A percentile compares a stretch with the other conserved stretches of the same genome.
Evolutionary conservation across 2,888 invertebrate genomes (phyloP).

Genomic region (Chaetoderma sp.): DNA sequence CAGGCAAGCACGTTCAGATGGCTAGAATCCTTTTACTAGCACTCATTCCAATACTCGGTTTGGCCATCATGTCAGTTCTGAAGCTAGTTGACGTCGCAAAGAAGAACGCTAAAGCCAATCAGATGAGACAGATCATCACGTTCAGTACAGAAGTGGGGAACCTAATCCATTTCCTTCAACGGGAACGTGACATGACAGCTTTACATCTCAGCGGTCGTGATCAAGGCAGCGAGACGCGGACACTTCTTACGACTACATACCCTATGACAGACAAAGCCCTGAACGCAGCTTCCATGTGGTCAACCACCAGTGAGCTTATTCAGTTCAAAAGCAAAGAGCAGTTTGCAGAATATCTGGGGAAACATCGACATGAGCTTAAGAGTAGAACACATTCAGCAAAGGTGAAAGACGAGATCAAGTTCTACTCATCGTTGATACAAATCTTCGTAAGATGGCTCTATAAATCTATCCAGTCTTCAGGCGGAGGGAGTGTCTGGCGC

Average conservation of each 20-base stretch:
- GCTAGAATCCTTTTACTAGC: too few species aligned
- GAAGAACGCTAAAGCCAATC: too few species aligned
- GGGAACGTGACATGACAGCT: conserved; percentile 58
- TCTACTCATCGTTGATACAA: conserved; percentile 55
- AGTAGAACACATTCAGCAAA: conserved; percentile 37
- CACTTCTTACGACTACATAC: conserved; percentile 49
- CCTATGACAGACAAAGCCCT: conserved; percentile 52
- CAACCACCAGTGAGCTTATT: conserved; percentile 42
- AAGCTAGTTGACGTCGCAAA: too few species aligned
- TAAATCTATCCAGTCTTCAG: conserved; percentile 67
- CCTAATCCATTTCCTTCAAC: conserved; percentile 44
- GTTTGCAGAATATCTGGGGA: conserved; percentile 46
- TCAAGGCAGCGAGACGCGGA: conserved; percentile 54
- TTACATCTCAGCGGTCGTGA: conserved; percentile 54
- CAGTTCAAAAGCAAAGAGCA: conserved; percentile 48
- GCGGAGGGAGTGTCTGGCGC: conserved; percentile 55
- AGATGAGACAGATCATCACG: too few species aligned
- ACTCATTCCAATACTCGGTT: too few species aligned
- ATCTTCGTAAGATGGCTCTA: conserved; percentile 58
- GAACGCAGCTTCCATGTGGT: conserved; percentile 47
- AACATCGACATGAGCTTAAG: conserved; percentile 44
- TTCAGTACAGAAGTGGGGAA: conserved; percentile 40
- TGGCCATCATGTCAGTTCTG: too few species aligned
- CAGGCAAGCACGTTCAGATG: too few species aligned
- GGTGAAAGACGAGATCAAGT: conserved; percentile 48